These are phyloP conservation scores for Tiliacea aurago DNA, from an alignment of 2,888 invertebrate species.

Conservation along the genomic window DNA sequence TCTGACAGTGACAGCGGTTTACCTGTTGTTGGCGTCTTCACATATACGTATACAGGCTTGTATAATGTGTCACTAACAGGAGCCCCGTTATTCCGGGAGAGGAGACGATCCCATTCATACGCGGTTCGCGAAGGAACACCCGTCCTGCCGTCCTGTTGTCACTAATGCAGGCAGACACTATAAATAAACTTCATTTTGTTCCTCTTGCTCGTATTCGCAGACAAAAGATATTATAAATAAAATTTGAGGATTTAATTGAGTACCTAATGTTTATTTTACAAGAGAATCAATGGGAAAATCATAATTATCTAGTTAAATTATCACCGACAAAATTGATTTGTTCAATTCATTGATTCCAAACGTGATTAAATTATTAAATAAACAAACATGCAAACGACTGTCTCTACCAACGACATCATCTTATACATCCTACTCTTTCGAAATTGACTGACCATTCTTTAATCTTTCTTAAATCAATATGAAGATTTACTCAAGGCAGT, in stretches of 20 bases:
- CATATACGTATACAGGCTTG: conserved; percentile 11
- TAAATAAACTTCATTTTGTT: conserved; percentile 65
- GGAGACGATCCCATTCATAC: conserved; percentile 60
- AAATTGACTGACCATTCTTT: not conserved
- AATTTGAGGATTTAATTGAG: conserved; percentile 32
- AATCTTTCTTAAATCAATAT: not conserved
- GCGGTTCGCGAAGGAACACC: conserved; percentile 45
- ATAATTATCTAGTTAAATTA: not conserved
- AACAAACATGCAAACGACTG: not conserved
- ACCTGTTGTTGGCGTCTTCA: too few relatives aligned
- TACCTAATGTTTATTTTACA: not conserved
- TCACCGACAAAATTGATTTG: not conserved
- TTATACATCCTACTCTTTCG: not conserved
- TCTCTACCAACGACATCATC: not conserved
- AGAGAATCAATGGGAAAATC: not conserved
- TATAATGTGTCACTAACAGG: conserved; percentile 40
- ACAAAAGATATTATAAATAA: conserved; percentile 55
- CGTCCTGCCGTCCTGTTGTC: conserved; percentile 45
- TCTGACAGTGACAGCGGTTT: too few relatives aligned
- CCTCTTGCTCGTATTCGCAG: conserved; percentile 51
- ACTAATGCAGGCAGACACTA: conserved; percentile 56
- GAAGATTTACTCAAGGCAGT: not conserved
- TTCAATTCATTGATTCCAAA: not conserved
- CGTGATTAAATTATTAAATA: not conserved
- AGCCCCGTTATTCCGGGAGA: conserved; percentile 66